phyloP scores from a whole-genome alignment of 2,797 vertebrate species.

The Cynopterus sphinx region DNA sequence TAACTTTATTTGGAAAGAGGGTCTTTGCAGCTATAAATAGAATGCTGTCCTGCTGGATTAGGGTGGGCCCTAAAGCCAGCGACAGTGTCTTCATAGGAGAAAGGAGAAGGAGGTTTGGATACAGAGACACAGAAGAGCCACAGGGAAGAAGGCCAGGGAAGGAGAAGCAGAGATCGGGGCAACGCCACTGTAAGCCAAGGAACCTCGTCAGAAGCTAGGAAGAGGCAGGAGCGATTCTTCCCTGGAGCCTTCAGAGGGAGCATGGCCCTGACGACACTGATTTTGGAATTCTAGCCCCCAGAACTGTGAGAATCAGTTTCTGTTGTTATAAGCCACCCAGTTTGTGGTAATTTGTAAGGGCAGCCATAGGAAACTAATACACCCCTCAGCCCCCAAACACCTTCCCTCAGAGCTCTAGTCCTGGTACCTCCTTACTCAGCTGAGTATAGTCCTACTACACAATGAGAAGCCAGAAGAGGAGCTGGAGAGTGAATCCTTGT shows the following conservation, averaged over 20 bases:
- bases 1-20: background rate
- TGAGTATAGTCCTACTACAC: background rate
- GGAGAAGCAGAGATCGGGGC: background rate
- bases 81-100: background rate
- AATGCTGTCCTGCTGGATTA: background rate
- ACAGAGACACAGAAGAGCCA: background rate
- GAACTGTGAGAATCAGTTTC: background rate
- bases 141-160: background rate
- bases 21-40: background rate
- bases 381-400: background rate
- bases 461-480: background rate
- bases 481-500: fast-evolving
- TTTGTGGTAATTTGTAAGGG: background rate
- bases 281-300: background rate
- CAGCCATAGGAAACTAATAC: background rate
- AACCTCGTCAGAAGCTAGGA: background rate
- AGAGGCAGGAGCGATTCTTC: background rate
- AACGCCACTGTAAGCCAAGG: background rate
- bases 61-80: background rate
- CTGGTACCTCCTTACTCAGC: background rate
- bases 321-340: background rate
- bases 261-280: fast-evolving
- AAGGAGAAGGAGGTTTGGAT: background rate
- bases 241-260: background rate
- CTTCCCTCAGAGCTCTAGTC: background rate